Evolutionary conservation across 2,888 invertebrate species (phyloP), one percentile per base, ranked within the genome.

Genomic region (Chesias legatella): DNA sequence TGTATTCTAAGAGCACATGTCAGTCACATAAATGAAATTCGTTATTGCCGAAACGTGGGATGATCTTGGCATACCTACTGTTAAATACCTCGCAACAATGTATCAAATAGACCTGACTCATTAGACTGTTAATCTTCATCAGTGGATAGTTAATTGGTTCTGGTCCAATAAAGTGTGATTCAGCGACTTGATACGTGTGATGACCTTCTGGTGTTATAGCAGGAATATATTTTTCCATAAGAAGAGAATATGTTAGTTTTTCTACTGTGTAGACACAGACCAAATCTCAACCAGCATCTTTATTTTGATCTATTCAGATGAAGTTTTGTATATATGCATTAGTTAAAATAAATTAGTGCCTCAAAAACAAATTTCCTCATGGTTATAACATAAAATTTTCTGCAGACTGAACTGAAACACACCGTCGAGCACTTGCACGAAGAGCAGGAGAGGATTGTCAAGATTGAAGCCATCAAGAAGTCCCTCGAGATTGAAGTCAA

Each of bases 401-500:
- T 71, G 11, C 86, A 94, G 91, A 92, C 93, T 77, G 98, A 98
- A 83, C 91, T 98, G 73, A 97, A 97, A 88, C 96, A 97, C 89
- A 96, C 96, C 67, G 94, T 97, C 41, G 98, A 98, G 84, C 92
- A 94, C 68, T 90, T 98, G 70, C 97, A 98, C 79, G 98, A 98
- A 79, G 98, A 98, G 83, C 96, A 97, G 85, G 98, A 98, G 80
- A 96, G 98, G 78, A 94, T 97, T 67, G 95, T 98, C 70, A 98
- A 98, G 91, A 96, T 98, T 83, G 98, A 98, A 89, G 94, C 98
- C 63, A 95, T 98, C 90, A 97, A 98, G 92, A 98, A 98, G 90
- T 96, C 97, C 51, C 92, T 98, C 72, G 98, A 98, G 90, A 96
- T 97, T 77, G 98, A 98, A 91, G 97, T 98, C 67, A 97, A 97